Percentiles rank a stretch among this genome's conserved stretches.
phyloP scores from a whole-genome alignment of 2,113 vertebrate species.

The Salvator merianae region DNA sequence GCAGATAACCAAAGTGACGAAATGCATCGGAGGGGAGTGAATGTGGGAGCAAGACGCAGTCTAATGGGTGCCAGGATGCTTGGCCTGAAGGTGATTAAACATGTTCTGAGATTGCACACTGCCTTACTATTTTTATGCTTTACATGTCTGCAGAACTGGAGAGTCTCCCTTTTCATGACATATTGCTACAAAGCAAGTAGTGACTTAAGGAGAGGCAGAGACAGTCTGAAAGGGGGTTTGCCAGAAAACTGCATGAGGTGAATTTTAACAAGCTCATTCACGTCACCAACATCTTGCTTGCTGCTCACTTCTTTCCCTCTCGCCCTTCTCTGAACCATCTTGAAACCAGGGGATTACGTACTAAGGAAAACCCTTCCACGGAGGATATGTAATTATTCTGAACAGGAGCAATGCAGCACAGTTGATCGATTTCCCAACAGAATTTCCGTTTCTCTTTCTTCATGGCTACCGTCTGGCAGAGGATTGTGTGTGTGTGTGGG shows the following conservation, averaged over 20 bases:
- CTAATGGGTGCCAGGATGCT: conserved; percentile 18
- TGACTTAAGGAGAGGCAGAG: conserved; percentile 47
- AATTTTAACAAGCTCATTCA: conserved; percentile 69
- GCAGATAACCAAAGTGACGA: not conserved
- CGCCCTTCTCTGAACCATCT: conserved; percentile 66
- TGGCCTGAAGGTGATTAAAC: rapidly evolving
- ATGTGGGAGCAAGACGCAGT: not conserved
- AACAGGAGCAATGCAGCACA: conserved; percentile 68
- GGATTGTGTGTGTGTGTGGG: conserved; percentile 16
- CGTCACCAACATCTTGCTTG: conserved; percentile 62
- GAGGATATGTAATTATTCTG: conserved; percentile 75
- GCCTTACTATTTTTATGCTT: rapidly evolving
- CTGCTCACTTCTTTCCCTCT: conserved; percentile 41
- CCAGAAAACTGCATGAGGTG: conserved; percentile 61
- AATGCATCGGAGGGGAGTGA: not conserved
- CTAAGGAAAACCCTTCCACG: conserved; percentile 73
- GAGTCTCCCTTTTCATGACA: conserved; percentile 57
- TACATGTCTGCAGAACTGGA: not conserved
- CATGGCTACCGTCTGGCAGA: conserved; percentile 38
- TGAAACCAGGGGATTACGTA: conserved; percentile 76
- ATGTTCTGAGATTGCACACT: not conserved
- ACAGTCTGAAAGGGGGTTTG: conserved; percentile 60
- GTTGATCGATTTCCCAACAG: conserved; percentile 70
- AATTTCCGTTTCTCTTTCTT: conserved; percentile 60
- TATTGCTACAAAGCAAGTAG: conserved; percentile 54